A percentile compares a stretch with the other conserved stretches of the same genome.
These are phyloP conservation scores for Cryptotis parvus DNA, from an alignment of 2,113 vertebrate species.

Conservation along the genomic window DNA sequence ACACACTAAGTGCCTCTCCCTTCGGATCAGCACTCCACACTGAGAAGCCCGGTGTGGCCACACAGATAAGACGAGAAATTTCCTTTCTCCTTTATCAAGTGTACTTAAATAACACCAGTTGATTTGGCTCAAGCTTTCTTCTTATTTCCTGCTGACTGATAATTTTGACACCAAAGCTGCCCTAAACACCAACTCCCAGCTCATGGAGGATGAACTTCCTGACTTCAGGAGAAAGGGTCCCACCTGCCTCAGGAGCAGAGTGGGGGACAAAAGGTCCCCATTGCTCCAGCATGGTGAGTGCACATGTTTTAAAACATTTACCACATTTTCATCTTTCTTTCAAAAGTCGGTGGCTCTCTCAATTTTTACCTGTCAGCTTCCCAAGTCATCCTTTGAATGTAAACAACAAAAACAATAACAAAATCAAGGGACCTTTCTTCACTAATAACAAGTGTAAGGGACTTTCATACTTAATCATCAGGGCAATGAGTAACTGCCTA, in stretches of 20 bases:
- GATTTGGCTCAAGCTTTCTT: neutral
- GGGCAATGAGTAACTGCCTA: neutral
- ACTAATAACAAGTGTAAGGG: neutral
- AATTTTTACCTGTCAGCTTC: neutral
- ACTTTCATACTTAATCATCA: neutral
- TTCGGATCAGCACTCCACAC: neutral
- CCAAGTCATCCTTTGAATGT: neutral
- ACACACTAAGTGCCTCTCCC: fast-evolving
- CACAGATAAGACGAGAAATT: neutral
- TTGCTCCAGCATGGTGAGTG: neutral
- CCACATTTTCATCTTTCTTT: neutral
- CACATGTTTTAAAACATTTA: neutral
- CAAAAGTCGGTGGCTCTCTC: neutral
- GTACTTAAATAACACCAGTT: neutral
- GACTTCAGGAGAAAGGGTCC: no score
- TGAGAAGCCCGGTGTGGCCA: neutral
- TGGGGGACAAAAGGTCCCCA: neutral
- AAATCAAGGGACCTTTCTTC: neutral
- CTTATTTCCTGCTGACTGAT: neutral
- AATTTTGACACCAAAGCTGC: neutral
- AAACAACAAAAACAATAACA: neutral
- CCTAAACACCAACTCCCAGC: neutral
- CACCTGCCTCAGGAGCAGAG: neutral
- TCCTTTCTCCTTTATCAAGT: neutral
- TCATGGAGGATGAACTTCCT: neutral